These are phyloP conservation scores for Phenacoccus solenopsis DNA, from an alignment of 1,140 invertebrate genomes.

Conservation along the genomic window DNA sequence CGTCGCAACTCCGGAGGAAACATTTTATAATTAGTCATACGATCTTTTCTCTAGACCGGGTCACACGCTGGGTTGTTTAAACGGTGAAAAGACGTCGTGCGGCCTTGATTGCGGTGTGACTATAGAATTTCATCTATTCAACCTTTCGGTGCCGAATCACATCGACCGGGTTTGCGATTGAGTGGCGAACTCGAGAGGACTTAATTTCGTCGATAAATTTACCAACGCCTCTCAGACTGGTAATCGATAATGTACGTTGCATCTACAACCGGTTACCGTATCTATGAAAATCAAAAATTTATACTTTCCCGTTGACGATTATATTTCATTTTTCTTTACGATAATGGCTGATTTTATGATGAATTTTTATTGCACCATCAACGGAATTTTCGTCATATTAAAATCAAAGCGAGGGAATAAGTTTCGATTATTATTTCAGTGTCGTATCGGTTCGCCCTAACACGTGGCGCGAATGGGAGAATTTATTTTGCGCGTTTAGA, in stretches of 20 bases:
- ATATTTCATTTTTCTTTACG: background rate
- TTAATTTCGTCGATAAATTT: background rate
- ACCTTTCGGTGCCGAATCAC: background rate
- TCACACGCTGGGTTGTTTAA: background rate
- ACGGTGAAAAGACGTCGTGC: background rate
- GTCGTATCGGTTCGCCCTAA: too few species aligned
- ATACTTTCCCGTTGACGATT: background rate
- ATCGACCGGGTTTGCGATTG: background rate
- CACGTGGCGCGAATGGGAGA: too few species aligned
- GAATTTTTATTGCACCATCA: too few species aligned
- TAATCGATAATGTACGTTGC: background rate
- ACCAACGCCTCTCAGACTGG: background rate
- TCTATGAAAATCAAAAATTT: background rate
- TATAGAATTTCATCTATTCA: background rate
- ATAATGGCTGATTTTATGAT: background rate
- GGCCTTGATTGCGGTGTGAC: background rate
- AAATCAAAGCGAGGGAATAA: too few species aligned
- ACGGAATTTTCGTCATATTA: too few species aligned
- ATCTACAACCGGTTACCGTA: background rate
- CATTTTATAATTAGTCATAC: background rate
- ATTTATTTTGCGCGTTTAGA: too few species aligned
- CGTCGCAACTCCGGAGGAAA: background rate
- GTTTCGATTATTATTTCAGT: too few species aligned
- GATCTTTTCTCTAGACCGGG: background rate
- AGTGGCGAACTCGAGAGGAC: too few species aligned